phyloP scores from a whole-genome alignment of 2,797 vertebrate genomes.

The Aratinga solstitialis region DNA sequence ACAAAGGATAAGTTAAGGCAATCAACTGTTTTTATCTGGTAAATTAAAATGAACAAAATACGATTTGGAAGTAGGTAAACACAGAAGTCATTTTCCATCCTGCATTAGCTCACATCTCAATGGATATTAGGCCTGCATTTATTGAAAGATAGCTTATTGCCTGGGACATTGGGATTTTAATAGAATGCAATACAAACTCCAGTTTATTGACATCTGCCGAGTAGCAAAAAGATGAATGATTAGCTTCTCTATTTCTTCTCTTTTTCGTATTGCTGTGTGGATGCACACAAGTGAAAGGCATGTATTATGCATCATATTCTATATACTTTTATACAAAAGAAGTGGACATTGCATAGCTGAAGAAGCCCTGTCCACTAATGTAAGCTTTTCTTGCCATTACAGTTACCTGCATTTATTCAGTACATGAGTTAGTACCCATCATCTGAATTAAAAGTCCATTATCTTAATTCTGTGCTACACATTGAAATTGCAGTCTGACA shows the following conservation, averaged over 20 bases:
- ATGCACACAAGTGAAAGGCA: slow-evolving; percentile 1
- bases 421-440: neutral
- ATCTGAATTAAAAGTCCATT: slow-evolving; percentile 45
- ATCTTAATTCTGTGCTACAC: neutral
- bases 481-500: neutral
- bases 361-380: slow-evolving; percentile 4
- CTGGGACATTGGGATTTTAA: slow-evolving; percentile 58
- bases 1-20: neutral
- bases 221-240: slow-evolving; percentile 45
- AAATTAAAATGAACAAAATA: slow-evolving; percentile 44
- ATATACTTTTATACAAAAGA: neutral
- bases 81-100: slow-evolving; percentile 44
- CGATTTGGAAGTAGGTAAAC: slow-evolving; percentile 41
- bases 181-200: slow-evolving; percentile 52
- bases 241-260: neutral
- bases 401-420: neutral
- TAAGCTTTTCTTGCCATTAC: slow-evolving; percentile 18
- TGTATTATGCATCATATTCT: slow-evolving; percentile 33
- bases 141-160: slow-evolving; percentile 54
- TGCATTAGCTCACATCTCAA: slow-evolving; percentile 33
- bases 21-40: slow-evolving; percentile 38
- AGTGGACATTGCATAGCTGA: slow-evolving; percentile 9
- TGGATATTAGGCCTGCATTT: slow-evolving; percentile 40
- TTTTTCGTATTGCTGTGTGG: neutral
- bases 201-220: slow-evolving; percentile 56